Base-by-base conservation (phyloP, 2,113 vertebrate genomes). In the Poeciliopsis retropinna region DNA sequence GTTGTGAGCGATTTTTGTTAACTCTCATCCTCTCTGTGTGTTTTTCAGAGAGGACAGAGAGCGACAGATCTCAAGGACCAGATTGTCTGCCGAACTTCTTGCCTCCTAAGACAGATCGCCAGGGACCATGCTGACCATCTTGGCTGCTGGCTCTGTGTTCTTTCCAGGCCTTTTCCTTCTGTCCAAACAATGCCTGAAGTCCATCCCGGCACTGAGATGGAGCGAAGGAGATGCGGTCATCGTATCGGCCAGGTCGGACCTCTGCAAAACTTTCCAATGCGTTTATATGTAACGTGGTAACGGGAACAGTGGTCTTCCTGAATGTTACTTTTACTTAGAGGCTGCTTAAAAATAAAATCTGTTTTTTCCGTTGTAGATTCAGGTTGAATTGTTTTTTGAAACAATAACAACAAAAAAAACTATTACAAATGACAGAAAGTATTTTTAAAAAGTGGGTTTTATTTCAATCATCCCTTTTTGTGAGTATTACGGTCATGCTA, bases 81-180 rank as follows among this genome's bases (percentile, higher is more conserved):
- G 85, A 86, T 85, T 83, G 73, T 85, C 78, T 61, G 72, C 80
- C 79, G 81, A 86, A 80, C 84, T 68, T 76, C 73, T 88, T 78
- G 83, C 84, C 87, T 73, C 72, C 72, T 44, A 61, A 37, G 60
- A 79, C 87, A 75, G 82, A 80, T 71, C 22, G 22, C 60, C 65
- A 60, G 91, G 88, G 93, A 95, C 89, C 94, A 96, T 97, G 96
- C 85, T 96, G 92, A 93, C 91, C 84, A 92, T 96, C 63, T 88
- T 97, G 89, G 94, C 95, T 86, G 95, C 96, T 32, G 96, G 96
- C 72, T 95, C 95, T 67, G 89, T 96, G 73, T 96, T 97, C 85
- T 97, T 97, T 91, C 96, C 96, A 4, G 96, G 96, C 80, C 96
- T 97, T 75, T 97, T 96, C 83, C 89, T 96, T 39, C 89, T 96